These are phyloP conservation scores for Drosophila dunni DNA, from an alignment of 1,140 invertebrate species.

Conservation along the genomic window DNA sequence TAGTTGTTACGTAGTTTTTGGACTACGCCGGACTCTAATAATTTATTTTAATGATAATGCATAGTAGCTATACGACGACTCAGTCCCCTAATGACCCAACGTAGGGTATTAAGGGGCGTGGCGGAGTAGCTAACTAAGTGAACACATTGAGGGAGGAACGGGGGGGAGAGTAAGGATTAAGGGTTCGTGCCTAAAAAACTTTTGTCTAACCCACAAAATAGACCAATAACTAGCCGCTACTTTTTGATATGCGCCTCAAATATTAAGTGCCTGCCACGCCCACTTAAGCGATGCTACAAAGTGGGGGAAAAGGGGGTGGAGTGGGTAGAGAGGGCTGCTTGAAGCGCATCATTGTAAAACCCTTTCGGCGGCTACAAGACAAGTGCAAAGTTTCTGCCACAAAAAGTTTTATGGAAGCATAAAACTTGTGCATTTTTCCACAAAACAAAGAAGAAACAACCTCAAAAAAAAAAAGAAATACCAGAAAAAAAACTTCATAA, in stretches of 20 bases:
- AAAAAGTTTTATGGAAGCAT: slow-evolving; percentile 78
- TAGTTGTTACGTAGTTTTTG: slow-evolving; percentile 50
- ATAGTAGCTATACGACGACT: slow-evolving; percentile 62
- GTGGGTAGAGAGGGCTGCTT: slow-evolving; percentile 20
- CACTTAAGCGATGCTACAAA: slow-evolving; percentile 21
- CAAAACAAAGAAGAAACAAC: slow-evolving; percentile 76
- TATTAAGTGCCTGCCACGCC: slow-evolving; percentile 67
- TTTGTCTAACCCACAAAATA: slow-evolving; percentile 31
- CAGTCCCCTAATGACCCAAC: slow-evolving; percentile 19
- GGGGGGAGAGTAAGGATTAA: background rate
- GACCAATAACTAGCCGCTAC: slow-evolving; percentile 51
- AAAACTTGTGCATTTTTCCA: slow-evolving; percentile 81
- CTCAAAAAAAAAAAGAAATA: slow-evolving; percentile 29
- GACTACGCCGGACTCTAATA: slow-evolving; percentile 69
- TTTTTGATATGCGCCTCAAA: slow-evolving; percentile 65
- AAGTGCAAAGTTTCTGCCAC: slow-evolving; percentile 78
- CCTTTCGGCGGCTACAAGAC: slow-evolving; percentile 75
- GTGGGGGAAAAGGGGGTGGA: background rate
- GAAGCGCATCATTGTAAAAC: slow-evolving; percentile 78
- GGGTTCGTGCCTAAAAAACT: slow-evolving; percentile 23
- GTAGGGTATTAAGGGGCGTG: background rate
- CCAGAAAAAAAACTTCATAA: slow-evolving; percentile 7
- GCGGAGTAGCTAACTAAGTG: slow-evolving; percentile 46
- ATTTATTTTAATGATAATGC: slow-evolving; percentile 84
- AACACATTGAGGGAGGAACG: slow-evolving; percentile 7